phyloP scores from a whole-genome alignment of 2,113 vertebrate species.

The Lagopus leucura region DNA sequence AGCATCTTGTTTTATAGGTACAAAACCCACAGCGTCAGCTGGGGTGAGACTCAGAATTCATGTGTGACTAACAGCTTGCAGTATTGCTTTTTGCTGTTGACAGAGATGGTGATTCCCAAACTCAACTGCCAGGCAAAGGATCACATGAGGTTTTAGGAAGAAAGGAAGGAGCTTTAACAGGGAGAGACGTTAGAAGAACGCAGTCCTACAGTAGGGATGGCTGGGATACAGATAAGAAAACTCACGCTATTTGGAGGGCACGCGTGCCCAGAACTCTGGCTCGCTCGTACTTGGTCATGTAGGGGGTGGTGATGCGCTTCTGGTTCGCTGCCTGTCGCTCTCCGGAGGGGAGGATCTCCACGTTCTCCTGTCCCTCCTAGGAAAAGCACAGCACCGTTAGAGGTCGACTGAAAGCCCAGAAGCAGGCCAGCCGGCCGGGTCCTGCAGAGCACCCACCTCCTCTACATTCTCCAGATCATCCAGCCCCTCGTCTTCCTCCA shows the following conservation, averaged over 20 bases:
- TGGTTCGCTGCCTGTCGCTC: constrained; percentile 92
- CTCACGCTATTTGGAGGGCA: constrained; percentile 98
- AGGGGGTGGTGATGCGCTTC: constrained; percentile 95
- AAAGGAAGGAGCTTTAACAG: neutral
- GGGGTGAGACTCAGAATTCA: neutral
- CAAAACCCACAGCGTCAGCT: neutral
- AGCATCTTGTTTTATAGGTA: neutral
- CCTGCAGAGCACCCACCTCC: constrained; percentile 80
- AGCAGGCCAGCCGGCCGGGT: neutral
- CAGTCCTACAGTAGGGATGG: rapidly evolving
- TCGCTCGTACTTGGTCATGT: constrained; percentile 98
- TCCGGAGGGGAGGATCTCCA: constrained; percentile 94
- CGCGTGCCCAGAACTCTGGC: constrained; percentile 94
- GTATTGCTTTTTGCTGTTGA: neutral
- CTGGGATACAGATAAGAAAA: neutral
- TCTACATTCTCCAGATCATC: constrained; percentile 94
- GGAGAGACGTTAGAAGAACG: neutral
- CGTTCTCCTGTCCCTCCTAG: constrained; percentile 95
- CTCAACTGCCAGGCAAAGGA: rapidly evolving
- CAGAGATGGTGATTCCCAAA: rapidly evolving
- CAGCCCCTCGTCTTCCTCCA: constrained; percentile 94
- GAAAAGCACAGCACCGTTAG: neutral
- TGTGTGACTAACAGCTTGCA: rapidly evolving
- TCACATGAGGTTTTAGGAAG: neutral
- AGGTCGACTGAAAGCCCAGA: neutral